phyloP scores from a whole-genome alignment of 1,140 invertebrate genomes.

The Drosophila trapezifrons region DNA sequence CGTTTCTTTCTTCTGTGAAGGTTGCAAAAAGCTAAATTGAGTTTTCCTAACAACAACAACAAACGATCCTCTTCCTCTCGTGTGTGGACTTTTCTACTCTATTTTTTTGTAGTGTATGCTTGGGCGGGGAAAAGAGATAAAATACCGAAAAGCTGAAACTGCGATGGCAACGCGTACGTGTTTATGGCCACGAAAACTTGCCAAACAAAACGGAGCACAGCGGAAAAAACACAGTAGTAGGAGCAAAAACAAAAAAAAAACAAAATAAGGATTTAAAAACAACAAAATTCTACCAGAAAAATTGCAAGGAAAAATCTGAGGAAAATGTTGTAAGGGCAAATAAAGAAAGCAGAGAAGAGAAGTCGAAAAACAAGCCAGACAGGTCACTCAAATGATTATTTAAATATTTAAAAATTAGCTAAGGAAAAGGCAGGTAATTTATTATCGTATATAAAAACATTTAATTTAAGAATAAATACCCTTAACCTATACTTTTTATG shows the following conservation, averaged over 20 bases:
- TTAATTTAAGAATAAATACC: no score
- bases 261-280: background rate
- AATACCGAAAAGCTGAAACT: slow-evolving; percentile 67
- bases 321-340: slow-evolving; percentile 25
- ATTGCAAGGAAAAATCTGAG: slow-evolving; percentile 12
- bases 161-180: slow-evolving; percentile 75
- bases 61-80: slow-evolving; percentile 50
- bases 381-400: background rate
- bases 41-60: slow-evolving; percentile 76
- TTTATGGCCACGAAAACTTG: slow-evolving; percentile 81
- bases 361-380: background rate
- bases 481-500: no score
- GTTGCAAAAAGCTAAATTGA: slow-evolving; percentile 81
- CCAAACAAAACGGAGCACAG: slow-evolving; percentile 63
- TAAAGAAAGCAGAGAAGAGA: background rate
- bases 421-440: no score
- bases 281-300: slow-evolving; percentile 16
- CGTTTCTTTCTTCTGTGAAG: slow-evolving; percentile 55
- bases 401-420: background rate
- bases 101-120: slow-evolving; percentile 17
- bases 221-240: slow-evolving; percentile 40
- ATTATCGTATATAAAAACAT: no score
- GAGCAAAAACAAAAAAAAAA: slow-evolving; percentile 1
- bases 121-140: slow-evolving; percentile 54
- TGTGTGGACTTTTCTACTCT: slow-evolving; percentile 18